phyloP scores from a whole-genome alignment of 2,888 invertebrate species.

The Notodonta dromedarius region DNA sequence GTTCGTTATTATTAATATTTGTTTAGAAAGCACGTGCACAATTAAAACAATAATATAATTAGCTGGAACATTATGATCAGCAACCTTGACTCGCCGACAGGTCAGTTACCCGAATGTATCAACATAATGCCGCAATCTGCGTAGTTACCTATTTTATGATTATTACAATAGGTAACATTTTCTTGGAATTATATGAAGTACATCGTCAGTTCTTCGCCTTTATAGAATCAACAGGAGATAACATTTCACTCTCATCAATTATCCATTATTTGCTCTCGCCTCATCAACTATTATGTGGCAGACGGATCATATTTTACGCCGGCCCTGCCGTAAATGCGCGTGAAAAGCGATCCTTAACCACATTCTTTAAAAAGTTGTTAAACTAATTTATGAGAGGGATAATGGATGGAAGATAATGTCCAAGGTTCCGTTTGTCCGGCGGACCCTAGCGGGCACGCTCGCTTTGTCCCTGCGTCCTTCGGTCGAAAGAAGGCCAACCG shows the following conservation, averaged over 20 bases:
- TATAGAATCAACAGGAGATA: too few species aligned
- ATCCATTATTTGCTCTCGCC: too few species aligned
- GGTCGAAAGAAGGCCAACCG: constrained; percentile 60
- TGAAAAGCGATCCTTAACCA: constrained; percentile 59
- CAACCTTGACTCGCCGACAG: constrained; percentile 29
- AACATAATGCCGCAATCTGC: background rate
- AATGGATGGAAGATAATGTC: constrained; percentile 50
- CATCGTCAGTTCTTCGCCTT: too few species aligned
- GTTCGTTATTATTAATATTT: constrained; percentile 35
- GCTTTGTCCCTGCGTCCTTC: constrained; percentile 72
- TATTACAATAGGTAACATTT: background rate
- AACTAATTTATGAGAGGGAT: constrained; percentile 63
- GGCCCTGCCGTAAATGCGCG: constrained; percentile 41
- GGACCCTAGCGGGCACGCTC: constrained; percentile 51
- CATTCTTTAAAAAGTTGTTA: constrained; percentile 57
- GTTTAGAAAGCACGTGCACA: constrained; percentile 35
- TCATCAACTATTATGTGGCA: background rate
- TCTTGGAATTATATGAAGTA: background rate
- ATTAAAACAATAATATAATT: constrained; percentile 26
- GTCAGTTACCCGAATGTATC: constrained; percentile 3
- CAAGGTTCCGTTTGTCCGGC: constrained; percentile 57
- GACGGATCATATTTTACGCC: constrained; percentile 14
- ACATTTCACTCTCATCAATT: too few species aligned
- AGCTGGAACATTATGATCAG: constrained; percentile 21
- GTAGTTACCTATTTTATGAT: background rate